A percentile compares a stretch with the other conserved stretches of the same genome.
These are phyloP conservation scores for Pomacea maculata DNA, from an alignment of 1,140 invertebrate genomes.

Conservation along the genomic window DNA sequence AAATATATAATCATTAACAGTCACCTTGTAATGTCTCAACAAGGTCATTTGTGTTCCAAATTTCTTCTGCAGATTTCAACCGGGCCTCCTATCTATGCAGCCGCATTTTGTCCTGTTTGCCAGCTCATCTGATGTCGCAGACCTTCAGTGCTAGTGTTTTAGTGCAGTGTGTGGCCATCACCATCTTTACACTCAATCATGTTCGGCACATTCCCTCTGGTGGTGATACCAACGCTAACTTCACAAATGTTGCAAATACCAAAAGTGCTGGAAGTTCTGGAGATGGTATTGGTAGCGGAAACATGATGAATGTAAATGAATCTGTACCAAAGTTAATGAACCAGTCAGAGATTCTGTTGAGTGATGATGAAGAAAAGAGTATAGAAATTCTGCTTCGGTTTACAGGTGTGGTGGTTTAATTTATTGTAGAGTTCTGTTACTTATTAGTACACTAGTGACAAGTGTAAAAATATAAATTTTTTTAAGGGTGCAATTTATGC, in stretches of 20 bases:
- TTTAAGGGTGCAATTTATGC: background rate
- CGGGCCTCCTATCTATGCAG: constrained; percentile 71
- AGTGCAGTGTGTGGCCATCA: constrained; percentile 79
- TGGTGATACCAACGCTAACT: background rate
- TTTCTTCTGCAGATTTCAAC: constrained; percentile 64
- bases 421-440: background rate
- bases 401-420: constrained; percentile 67
- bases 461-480: background rate
- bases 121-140: constrained; percentile 79
- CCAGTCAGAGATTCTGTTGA: constrained; percentile 33
- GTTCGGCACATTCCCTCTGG: constrained; percentile 61
- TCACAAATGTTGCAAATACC: background rate
- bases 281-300: background rate
- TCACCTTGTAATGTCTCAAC: background rate
- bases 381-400: constrained; percentile 73
- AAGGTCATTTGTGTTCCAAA: constrained; percentile 13
- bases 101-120: constrained; percentile 74
- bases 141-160: constrained; percentile 79
- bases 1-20: background rate
- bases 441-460: background rate
- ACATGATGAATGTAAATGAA: background rate
- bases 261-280: background rate
- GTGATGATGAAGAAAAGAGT: constrained; percentile 61
- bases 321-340: too few relatives aligned
- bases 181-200: constrained; percentile 78